phyloP scores from a whole-genome alignment of 37 sponge, comb jelly and placozoan species.

The Hexactinellida sp. region DNA sequence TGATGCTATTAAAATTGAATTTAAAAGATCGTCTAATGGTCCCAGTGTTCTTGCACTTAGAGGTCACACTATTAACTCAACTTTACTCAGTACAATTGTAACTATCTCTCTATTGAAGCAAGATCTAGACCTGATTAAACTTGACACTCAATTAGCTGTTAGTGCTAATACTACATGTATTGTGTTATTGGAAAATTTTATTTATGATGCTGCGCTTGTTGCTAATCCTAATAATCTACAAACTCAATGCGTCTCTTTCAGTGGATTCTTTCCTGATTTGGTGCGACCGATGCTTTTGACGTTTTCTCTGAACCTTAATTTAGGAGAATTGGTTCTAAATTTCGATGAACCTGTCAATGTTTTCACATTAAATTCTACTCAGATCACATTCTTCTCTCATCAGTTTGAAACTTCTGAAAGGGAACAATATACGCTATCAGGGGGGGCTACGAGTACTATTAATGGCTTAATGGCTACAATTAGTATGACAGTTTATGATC shows the following conservation, averaged over 20 bases:
- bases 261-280: constrained; percentile 30
- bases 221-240: not conserved
- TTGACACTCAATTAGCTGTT: constrained; percentile 54
- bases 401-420: not conserved
- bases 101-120: constrained; percentile 35
- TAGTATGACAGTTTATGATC: constrained; percentile 39
- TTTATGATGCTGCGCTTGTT: constrained; percentile 31
- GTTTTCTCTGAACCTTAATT: constrained; percentile 51
- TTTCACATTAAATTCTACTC: constrained; percentile 37
- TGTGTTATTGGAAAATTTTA: not conserved
- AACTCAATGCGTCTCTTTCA: constrained; percentile 18
- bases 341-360: constrained; percentile 80
- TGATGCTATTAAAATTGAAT: not conserved
- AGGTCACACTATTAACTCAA: not conserved
- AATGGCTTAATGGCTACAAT: constrained; percentile 36
- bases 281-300: constrained; percentile 34
- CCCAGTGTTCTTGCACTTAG: not conserved
- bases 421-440: constrained; percentile 46
- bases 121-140: constrained; percentile 70
- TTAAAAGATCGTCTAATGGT: not conserved
- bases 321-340: constrained; percentile 27
- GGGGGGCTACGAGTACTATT: constrained; percentile 31
- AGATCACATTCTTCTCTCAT: constrained; percentile 38
- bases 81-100: constrained; percentile 24
- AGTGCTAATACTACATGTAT: constrained; percentile 55